Conservation (phyloP, 2,113 vertebrate species). For the Notarius quadriscutis region DNA sequence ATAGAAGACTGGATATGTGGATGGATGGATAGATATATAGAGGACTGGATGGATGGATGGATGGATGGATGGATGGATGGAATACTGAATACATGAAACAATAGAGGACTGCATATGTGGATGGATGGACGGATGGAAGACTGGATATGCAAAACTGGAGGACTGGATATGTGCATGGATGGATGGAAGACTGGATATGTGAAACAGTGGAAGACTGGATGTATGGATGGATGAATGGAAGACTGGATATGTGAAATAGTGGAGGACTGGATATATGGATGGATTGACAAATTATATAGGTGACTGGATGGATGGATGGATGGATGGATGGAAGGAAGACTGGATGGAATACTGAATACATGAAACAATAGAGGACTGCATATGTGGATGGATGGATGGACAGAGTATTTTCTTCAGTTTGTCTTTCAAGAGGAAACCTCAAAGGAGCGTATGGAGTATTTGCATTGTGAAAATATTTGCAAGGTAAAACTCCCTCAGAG, state of each 20-base stretch:
- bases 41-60: not conserved
- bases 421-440: too few species aligned
- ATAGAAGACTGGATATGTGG: not conserved
- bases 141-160: not conserved
- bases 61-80: not conserved
- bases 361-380: too few species aligned
- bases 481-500: too few species aligned
- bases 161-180: not conserved
- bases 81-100: not conserved
- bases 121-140: not conserved
- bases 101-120: too few species aligned
- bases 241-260: not conserved
- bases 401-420: too few species aligned
- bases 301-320: not conserved
- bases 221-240: not conserved
- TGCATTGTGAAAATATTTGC: too few species aligned
- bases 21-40: not conserved
- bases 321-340: not conserved
- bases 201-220: not conserved
- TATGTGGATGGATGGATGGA: too few species aligned
- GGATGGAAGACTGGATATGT: not conserved
- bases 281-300: too few species aligned
- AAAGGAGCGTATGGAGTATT: too few species aligned
- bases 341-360: not conserved
- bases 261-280: too few species aligned